Evolutionary conservation across 2,113 vertebrate species (phyloP).

Genomic region (Halcyon malimbica): DNA sequence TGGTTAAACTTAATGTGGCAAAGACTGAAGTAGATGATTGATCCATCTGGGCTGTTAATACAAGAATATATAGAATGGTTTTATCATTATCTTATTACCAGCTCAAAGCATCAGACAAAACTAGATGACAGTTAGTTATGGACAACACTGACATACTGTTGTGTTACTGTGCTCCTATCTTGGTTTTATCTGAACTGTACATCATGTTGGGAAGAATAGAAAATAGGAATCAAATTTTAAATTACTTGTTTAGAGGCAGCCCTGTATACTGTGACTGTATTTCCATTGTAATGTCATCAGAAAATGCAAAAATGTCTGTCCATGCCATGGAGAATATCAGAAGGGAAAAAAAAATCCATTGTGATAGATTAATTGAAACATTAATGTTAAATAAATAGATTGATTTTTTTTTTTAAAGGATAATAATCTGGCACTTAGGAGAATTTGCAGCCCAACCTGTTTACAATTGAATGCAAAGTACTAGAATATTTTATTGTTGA

Average conservation of each 20-base stretch:
- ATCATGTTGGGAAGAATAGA: neutral
- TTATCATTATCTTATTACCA: neutral
- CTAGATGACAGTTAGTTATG: neutral
- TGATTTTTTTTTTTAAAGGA: neutral
- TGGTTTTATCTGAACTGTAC: neutral
- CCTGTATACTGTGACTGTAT: neutral
- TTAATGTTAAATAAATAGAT: neutral
- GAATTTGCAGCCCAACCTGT: neutral
- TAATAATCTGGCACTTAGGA: neutral
- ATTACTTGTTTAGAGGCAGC: neutral
- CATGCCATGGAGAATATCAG: neutral
- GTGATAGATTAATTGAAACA: neutral
- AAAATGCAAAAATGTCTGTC: neutral
- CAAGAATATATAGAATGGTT: neutral
- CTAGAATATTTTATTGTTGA: neutral
- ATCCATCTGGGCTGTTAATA: constrained; percentile 7
- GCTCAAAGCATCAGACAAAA: constrained; percentile 8
- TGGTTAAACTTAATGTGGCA: neutral
- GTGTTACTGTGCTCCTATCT: neutral
- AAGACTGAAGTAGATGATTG: neutral
- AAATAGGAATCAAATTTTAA: neutral
- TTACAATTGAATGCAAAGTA: neutral
- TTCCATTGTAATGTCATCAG: constrained; percentile 1
- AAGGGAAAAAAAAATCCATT: neutral
- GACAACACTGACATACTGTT: neutral